phyloP scores from a whole-genome alignment of 2,888 invertebrate genomes.

The Acanthosoma haemorrhoidale region DNA sequence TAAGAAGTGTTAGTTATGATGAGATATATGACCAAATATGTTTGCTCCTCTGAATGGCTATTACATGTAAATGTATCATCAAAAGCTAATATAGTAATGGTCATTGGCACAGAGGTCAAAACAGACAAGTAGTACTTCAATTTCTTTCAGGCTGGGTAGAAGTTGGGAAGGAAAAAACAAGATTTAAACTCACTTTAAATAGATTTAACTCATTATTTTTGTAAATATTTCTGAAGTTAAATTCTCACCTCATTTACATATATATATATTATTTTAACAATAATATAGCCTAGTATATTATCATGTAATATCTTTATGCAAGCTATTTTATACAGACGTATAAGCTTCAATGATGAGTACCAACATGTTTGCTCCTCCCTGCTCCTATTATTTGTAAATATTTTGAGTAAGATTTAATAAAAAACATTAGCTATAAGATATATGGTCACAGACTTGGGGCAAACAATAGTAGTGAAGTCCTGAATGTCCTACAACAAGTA shows the following conservation, averaged over 20 bases:
- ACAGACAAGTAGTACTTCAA: too few relatives aligned
- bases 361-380: conserved; percentile 12
- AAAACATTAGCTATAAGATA: background rate
- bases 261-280: background rate
- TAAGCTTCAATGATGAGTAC: conserved; percentile 14
- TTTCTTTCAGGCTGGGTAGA: too few relatives aligned
- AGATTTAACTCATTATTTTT: background rate
- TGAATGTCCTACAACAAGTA: background rate
- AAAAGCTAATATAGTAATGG: too few relatives aligned
- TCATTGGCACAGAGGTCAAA: too few relatives aligned
- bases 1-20: background rate
- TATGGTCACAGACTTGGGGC: background rate
- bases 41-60: conserved; percentile 3
- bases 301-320: background rate
- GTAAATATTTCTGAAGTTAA: background rate
- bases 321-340: conserved; percentile 5
- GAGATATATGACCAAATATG: conserved; percentile 6
- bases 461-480: conserved; percentile 8
- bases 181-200: too few relatives aligned
- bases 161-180: too few relatives aligned
- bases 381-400: background rate
- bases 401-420: background rate
- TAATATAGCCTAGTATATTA: background rate
- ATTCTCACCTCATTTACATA: too few relatives aligned
- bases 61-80: background rate